Conservation (phyloP, 2,797 vertebrate genomes). For the Octomys mimax region DNA sequence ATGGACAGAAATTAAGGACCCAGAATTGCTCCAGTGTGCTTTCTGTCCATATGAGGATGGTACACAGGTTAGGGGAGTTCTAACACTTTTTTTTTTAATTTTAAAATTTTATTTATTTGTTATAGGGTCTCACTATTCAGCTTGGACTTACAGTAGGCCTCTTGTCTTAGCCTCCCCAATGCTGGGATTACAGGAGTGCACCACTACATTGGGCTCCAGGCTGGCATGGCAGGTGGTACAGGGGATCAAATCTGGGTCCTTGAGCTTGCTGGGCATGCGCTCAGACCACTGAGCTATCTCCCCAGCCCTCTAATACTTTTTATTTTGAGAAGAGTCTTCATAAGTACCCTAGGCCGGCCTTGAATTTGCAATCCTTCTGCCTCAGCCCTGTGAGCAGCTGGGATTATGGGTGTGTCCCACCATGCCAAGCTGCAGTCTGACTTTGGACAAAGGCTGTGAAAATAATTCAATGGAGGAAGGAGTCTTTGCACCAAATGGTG, state of each 20-base stretch:
- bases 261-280: too few species aligned
- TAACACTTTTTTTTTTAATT: neutral
- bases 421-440: neutral
- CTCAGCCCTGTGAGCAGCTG: neutral
- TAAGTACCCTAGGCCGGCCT: neutral
- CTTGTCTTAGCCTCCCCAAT: too few species aligned
- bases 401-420: neutral
- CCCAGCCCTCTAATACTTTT: neutral
- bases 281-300: too few species aligned
- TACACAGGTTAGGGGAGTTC: neutral
- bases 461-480: neutral
- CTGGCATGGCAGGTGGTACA: too few species aligned
- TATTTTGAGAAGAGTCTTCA: neutral
- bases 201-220: too few species aligned
- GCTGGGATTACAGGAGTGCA: too few species aligned
- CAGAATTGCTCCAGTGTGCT: neutral
- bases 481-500: neutral
- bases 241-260: too few species aligned
- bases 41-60: neutral
- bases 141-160: too few species aligned
- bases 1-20: neutral
- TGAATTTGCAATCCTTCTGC: neutral
- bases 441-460: neutral
- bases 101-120: too few species aligned
- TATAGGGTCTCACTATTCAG: too few species aligned